Conservation (phyloP, 2,113 vertebrate species). For the Mesitornis unicolor region DNA sequence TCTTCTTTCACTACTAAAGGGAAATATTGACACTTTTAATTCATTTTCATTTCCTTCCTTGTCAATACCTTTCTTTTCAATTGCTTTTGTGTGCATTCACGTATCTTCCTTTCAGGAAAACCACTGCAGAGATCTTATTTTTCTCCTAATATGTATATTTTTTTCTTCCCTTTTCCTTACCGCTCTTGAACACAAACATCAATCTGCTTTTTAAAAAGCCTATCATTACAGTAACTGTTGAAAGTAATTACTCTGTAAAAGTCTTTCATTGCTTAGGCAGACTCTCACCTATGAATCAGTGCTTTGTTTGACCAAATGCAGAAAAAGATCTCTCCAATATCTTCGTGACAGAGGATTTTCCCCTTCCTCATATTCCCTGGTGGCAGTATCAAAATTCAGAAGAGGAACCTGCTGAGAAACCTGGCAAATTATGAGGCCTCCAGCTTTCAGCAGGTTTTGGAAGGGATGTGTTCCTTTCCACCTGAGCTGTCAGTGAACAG, state of each 20-base stretch:
- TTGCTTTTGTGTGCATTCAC: background rate
- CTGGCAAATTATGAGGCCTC: background rate
- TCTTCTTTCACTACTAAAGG: background rate
- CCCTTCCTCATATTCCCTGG: background rate
- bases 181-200: background rate
- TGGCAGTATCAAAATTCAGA: background rate
- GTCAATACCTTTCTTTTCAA: background rate
- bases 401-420: background rate
- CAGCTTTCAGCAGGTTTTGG: background rate
- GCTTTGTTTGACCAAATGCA: background rate
- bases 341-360: background rate
- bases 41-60: background rate
- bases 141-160: background rate
- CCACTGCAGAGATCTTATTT: background rate
- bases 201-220: background rate
- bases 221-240: background rate
- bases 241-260: background rate
- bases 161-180: background rate
- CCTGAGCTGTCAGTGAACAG: background rate
- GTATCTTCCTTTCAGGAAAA: background rate
- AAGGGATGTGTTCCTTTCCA: background rate
- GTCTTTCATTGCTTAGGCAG: background rate
- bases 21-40: constrained; percentile 15
- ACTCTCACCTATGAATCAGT: background rate
- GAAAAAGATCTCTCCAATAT: background rate